phyloP scores from a whole-genome alignment of 2,797 vertebrate genomes.

The Urocyon cinereoargenteus region DNA sequence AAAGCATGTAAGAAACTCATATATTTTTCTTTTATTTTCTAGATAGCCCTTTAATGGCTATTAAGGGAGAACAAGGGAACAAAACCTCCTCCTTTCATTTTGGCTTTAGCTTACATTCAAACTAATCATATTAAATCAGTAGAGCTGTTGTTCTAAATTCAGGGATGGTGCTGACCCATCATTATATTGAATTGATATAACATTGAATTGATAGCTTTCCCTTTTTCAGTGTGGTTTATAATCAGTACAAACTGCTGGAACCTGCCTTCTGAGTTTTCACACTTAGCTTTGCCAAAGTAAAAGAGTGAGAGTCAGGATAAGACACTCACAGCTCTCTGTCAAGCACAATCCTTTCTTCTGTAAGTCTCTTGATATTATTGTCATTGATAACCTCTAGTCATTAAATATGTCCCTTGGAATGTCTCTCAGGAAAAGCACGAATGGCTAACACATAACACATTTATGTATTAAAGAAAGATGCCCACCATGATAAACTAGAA shows the following conservation, averaged over 20 bases:
- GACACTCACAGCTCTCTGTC: not conserved
- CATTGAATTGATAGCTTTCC: constrained; percentile 43
- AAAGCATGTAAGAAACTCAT: not conserved
- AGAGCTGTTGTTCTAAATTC: constrained; percentile 27
- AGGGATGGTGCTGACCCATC: constrained; percentile 34
- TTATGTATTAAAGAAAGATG: constrained; percentile 11
- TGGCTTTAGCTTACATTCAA: constrained; percentile 19
- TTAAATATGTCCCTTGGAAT: not conserved
- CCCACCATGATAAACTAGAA: not conserved
- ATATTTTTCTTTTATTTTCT: not conserved
- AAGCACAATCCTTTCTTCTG: not conserved
- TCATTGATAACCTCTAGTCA: not conserved
- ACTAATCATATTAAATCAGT: constrained; percentile 55
- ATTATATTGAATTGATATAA: not conserved
- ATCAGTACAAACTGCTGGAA: constrained; percentile 23
- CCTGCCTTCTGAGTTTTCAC: constrained; percentile 32
- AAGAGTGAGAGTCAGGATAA: not conserved
- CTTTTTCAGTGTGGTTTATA: not conserved
- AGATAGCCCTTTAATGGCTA: not conserved
- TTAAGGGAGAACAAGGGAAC: not conserved
- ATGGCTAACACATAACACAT: not conserved
- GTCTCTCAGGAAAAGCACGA: not conserved
- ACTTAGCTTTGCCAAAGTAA: constrained; percentile 43
- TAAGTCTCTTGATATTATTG: not conserved
- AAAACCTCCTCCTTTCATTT: not conserved